Evolutionary conservation across 2,113 vertebrate genomes (phyloP).

Genomic region (Herpetotheres cachinnans): DNA sequence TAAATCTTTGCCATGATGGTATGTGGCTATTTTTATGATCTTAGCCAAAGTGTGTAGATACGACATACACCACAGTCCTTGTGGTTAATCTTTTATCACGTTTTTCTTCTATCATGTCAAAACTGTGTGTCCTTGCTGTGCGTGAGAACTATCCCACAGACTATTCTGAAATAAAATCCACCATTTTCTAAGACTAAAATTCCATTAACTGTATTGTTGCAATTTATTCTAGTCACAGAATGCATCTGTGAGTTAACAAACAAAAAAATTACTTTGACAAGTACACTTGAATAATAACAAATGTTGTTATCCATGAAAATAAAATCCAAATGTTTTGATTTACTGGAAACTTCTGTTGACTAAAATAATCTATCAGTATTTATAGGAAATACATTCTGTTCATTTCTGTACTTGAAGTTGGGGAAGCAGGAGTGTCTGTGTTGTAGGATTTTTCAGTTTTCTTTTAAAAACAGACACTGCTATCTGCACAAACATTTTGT

Average conservation of each 20-base stretch:
- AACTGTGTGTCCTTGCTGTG: neutral
- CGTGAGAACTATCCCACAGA: neutral
- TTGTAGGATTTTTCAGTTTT: neutral
- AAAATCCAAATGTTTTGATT: neutral
- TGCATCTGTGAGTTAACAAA: neutral
- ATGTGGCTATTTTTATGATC: neutral
- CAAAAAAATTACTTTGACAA: neutral
- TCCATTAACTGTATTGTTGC: neutral
- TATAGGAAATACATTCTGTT: neutral
- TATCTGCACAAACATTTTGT: neutral
- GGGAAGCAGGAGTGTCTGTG: neutral
- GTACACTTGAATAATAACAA: neutral
- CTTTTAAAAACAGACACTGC: neutral
- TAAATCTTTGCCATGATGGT: neutral
- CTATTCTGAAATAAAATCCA: neutral
- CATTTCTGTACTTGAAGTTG: neutral
- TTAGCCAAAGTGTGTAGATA: neutral
- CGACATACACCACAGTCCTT: neutral
- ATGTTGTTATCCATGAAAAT: neutral
- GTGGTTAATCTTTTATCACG: neutral
- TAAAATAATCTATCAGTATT: neutral
- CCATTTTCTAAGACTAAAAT: neutral
- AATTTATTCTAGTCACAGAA: neutral
- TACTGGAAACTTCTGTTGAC: neutral
- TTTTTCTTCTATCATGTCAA: neutral